phyloP scores from a whole-genome alignment of 2,113 vertebrate genomes.

The Alces alces region DNA sequence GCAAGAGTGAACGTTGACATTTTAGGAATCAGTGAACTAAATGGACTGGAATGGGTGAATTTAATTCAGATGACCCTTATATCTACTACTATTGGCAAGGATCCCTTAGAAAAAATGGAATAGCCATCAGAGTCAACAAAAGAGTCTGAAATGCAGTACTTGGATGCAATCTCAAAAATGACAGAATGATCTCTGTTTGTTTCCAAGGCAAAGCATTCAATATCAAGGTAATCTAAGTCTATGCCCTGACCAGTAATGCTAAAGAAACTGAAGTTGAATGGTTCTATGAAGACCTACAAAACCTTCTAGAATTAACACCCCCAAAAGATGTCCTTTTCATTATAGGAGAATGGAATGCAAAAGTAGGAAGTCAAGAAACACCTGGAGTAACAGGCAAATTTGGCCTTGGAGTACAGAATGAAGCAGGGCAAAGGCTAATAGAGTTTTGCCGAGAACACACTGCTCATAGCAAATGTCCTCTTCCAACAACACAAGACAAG shows the following conservation, averaged over 20 bases:
- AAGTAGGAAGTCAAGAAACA: not conserved
- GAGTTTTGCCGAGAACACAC: not conserved
- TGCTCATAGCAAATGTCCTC: not conserved
- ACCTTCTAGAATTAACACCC: not conserved
- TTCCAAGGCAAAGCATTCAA: not conserved
- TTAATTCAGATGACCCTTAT: not conserved
- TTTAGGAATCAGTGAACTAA: not conserved
- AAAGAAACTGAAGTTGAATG: not conserved
- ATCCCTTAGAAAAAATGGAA: not conserved
- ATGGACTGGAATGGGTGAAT: not conserved
- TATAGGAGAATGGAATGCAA: not conserved
- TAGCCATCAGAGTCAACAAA: not conserved
- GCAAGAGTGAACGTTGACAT: not conserved
- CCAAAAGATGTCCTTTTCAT: fast-evolving
- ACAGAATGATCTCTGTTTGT: not conserved
- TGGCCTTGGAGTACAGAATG: not conserved
- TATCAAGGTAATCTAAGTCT: not conserved
- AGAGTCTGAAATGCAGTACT: not conserved
- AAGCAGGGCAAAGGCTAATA: not conserved
- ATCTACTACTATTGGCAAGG: not conserved
- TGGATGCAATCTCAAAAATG: not conserved
- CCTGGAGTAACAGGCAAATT: not conserved
- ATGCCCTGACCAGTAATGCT: not conserved
- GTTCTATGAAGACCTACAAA: not conserved
- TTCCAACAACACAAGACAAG: not conserved